Evolutionary conservation across 1,140 invertebrate species (phyloP).

Genomic region (Drepana arcuata): DNA sequence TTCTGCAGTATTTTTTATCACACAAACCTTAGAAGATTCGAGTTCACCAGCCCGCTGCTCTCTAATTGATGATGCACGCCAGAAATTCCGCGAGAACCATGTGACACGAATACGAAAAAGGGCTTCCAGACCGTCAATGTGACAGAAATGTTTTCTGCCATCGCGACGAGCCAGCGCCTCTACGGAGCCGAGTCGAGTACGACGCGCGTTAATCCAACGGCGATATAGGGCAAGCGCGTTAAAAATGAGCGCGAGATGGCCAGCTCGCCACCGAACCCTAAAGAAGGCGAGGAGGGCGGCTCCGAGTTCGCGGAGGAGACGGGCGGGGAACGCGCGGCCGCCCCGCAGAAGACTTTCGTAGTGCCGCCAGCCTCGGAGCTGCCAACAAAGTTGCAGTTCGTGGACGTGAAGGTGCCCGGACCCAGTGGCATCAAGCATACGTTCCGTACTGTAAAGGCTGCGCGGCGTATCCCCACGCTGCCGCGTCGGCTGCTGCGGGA

Average conservation of each 20-base stretch:
- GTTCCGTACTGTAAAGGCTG: conserved; percentile 62
- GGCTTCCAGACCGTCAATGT: conserved; percentile 69
- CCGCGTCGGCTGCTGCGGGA: conserved; percentile 22
- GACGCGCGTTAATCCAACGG: conserved; percentile 55
- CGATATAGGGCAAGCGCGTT: conserved; percentile 56
- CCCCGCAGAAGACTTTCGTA: conserved; percentile 65
- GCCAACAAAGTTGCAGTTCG: conserved; percentile 55
- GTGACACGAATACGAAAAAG: conserved; percentile 72
- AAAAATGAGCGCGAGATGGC: conserved; percentile 72
- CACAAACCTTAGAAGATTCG: conserved; percentile 24
- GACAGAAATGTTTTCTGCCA: conserved; percentile 72
- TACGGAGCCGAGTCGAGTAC: conserved; percentile 39
- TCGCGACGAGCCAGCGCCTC: conserved; percentile 54
- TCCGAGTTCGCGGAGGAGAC: conserved; percentile 50
- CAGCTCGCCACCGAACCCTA: conserved; percentile 69
- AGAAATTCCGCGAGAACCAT: conserved; percentile 63
- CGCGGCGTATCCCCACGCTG: conserved; percentile 52
- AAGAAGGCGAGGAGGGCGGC: conserved; percentile 60
- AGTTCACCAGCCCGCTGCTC: conserved; percentile 14
- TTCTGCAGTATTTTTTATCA: conserved; percentile 32
- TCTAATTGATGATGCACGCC: conserved; percentile 23
- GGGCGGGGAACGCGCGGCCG: conserved; percentile 52
- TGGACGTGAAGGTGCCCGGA: conserved; percentile 44
- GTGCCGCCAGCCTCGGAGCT: conserved; percentile 55
- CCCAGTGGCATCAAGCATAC: conserved; percentile 61